Evolutionary conservation across 1,140 invertebrate genomes (phyloP).

Genomic region (Nebria ingens): DNA sequence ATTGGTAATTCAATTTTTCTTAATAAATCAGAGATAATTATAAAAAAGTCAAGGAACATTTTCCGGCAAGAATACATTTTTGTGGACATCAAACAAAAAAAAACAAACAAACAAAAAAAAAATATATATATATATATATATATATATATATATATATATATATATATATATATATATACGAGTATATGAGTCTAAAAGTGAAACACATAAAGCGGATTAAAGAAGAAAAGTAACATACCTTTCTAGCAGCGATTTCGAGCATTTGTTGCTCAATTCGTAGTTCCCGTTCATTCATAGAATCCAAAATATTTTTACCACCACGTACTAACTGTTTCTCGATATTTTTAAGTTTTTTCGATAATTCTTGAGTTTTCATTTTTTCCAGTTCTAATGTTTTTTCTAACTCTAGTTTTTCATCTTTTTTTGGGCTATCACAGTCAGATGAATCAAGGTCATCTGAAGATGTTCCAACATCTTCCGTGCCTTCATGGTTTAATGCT

Average conservation of each 20-base stretch:
- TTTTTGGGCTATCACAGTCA: slow-evolving; percentile 11
- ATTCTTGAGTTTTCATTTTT: slow-evolving; percentile 40
- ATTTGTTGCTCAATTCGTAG: slow-evolving; percentile 62
- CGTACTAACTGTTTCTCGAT: slow-evolving; percentile 75
- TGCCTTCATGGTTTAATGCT: neutral
- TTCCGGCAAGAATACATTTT: too few species aligned
- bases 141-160: neutral
- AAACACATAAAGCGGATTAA: neutral
- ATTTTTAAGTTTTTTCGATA: slow-evolving; percentile 42
- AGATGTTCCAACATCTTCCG: slow-evolving; percentile 23
- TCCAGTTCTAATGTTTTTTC: slow-evolving; percentile 45
- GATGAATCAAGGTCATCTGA: too few species aligned
- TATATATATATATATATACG: neutral
- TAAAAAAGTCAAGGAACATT: too few species aligned
- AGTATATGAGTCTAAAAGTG: neutral
- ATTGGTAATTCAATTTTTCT: too few species aligned
- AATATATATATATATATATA: slow-evolving; percentile 1
- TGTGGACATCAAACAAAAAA: too few species aligned
- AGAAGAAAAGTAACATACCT: slow-evolving; percentile 40
- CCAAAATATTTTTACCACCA: slow-evolving; percentile 71
- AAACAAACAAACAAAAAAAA: too few species aligned
- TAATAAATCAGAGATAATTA: too few species aligned
- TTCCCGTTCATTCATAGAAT: slow-evolving; percentile 77
- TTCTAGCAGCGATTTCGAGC: slow-evolving; percentile 69
- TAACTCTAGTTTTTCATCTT: slow-evolving; percentile 46